Conservation (phyloP, 2,797 vertebrate genomes). For the Buceros bicornis region DNA sequence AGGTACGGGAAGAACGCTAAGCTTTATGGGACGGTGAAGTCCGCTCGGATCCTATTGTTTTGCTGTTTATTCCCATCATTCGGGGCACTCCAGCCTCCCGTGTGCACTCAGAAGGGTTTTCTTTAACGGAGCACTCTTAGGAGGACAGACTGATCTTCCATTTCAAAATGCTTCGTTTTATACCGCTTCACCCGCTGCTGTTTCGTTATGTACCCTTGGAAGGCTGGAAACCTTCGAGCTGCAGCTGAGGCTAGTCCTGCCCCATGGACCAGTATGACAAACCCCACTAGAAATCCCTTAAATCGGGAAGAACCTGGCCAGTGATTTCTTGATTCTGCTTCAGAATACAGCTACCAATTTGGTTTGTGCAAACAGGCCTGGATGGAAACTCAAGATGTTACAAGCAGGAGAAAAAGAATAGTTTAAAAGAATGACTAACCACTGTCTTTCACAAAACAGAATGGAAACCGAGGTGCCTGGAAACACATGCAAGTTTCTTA, state of each 20-base stretch:
- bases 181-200: background rate
- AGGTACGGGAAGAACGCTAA: constrained; percentile 47
- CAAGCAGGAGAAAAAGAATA: background rate
- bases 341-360: background rate
- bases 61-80: constrained; percentile 51
- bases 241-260: background rate
- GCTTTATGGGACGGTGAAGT: constrained; percentile 50
- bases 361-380: background rate
- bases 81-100: background rate
- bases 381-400: background rate
- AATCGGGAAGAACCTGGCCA: background rate
- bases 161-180: background rate
- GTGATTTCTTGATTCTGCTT: background rate
- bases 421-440: background rate
- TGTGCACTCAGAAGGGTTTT: background rate
- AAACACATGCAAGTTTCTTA: background rate
- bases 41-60: constrained; percentile 18
- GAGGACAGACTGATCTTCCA: background rate
- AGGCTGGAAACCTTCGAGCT: background rate
- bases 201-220: background rate
- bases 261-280: background rate
- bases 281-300: background rate
- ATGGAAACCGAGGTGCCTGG: background rate
- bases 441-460: background rate
- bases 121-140: background rate